Evolutionary conservation across 2,113 vertebrate species (phyloP), one percentile per base, ranked within the genome.

Genomic region (Gobius niger): DNA sequence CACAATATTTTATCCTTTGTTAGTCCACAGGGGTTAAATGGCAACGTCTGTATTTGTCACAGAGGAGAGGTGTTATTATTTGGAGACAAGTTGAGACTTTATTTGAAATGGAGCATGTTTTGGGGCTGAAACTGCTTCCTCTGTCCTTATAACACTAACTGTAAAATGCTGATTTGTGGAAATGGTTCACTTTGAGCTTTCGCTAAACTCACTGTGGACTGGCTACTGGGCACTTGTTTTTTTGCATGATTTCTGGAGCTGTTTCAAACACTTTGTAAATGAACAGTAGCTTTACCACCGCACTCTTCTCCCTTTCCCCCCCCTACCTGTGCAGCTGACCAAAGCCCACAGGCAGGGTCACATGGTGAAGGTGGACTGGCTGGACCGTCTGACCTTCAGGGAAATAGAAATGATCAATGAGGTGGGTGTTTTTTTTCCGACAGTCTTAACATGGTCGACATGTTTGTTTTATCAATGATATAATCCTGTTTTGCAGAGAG

Each of bases 381-480:
- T 99, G 88, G 98, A 99, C 87, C 94, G 98, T 76, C 82, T 99
- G 83, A 99, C 98, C 34, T 99, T 99, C 90, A 93, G 98, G 89
- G 98, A 99, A 90, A 99, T 99, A 63, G 98, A 99, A 90, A 99
- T 99, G 98, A 99, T 99, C 85, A 99, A 99, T 65, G 98, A 99
- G 94, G 98, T 98, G 78, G 83, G 79, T 19, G n/a, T 1, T 3
- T 66, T 62, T 67, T 7, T 14, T 0, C 13, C 15, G 47, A 15
- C 47, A 44, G 16, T 1, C 9, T 7, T 10, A 1, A 6, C 24
- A 34, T 3, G 24, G 24, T 34, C 24, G 24, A 34, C 24, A 34
- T 34, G 24, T 34, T 34, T 34, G 24, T 34, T 34, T 34, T 3
- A 34, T 34, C 24, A 54, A 14, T 73, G 13, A 60, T 13, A 24